Evolutionary conservation across 2,797 vertebrate species (phyloP), one percentile per base, ranked within the genome.

Genomic region (Sebastes iracundus): DNA sequence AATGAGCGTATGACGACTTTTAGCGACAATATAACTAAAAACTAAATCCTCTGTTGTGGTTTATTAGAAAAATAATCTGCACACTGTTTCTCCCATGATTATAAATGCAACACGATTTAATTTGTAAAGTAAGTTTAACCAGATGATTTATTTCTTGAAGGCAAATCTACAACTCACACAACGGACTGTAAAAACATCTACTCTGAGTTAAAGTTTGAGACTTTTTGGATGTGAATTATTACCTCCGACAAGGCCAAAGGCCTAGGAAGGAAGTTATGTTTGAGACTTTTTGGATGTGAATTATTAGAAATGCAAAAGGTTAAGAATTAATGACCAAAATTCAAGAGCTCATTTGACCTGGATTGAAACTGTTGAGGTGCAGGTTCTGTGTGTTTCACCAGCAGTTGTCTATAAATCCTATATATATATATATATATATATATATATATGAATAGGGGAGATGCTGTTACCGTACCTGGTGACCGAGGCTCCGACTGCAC

Each of bases 401-500:
- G 55, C 27, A 60, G 58, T 30, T 60, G 58, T 27, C 14, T 25
- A 25, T 16, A 10, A 6, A 33, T 46, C 23, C n/a, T 33, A 53
- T 9, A 32, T 30, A 30, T 30, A 30, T 32, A 9, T 32, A 32
- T 9, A 32, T 32, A 27, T 27, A 27, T 27, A 27, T 28, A 28
- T 32, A 30, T 32, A 32, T 32, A 32, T 9, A 32, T 32, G 30
- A 32, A 32, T 32, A 32, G 32, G 32, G 33, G 10, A 25, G n/a
- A 42, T 2, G 13, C 32, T 53, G 42, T 68, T 9, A 33, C 33
- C 60, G 62, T 77, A 99, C 98, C 98, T 99, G 93, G 98, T 99
- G 49, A 99, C 99, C 0, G 99, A 99, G n/a, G 98, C 99, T 0
- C 98, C 98, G 1, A 99, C 99, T 0, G 97, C 93, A 10, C 98